Conservation (phyloP, 2,888 invertebrate genomes). For the Drosophila limbata region DNA sequence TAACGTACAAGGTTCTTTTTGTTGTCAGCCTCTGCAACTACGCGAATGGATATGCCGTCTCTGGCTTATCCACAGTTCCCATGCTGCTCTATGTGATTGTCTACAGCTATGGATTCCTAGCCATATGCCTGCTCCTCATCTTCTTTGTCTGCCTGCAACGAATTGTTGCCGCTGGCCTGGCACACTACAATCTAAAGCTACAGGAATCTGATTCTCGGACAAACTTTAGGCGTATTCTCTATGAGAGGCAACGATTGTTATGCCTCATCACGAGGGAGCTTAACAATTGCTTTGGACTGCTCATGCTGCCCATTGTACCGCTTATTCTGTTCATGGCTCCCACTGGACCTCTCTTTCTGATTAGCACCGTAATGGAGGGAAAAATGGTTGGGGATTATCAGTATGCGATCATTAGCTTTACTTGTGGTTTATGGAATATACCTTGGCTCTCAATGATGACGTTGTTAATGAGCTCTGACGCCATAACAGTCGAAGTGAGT, state of each 20-base stretch:
- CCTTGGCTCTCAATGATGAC: constrained; percentile 59
- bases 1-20: constrained; percentile 38
- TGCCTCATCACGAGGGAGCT: constrained; percentile 29
- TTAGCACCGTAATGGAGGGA: constrained; percentile 49
- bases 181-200: constrained; percentile 39
- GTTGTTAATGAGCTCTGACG: constrained; percentile 50
- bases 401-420: neutral
- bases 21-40: constrained; percentile 38
- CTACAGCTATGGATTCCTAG: constrained; percentile 48
- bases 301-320: constrained; percentile 54
- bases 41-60: constrained; percentile 29
- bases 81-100: constrained; percentile 30
- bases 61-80: neutral
- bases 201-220: neutral
- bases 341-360: constrained; percentile 61
- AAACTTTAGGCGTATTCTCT: constrained; percentile 1
- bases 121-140: constrained; percentile 45
- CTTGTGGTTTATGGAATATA: constrained; percentile 47
- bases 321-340: constrained; percentile 58
- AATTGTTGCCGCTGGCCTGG: constrained; percentile 45
- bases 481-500: constrained; percentile 66
- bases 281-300: constrained; percentile 58
- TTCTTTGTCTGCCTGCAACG: constrained; percentile 61
- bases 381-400: neutral
- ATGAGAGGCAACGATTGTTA: constrained; percentile 8